Evolutionary conservation across 1,140 invertebrate genomes (phyloP), one percentile per base, ranked within the genome.

Genomic region (Leptopilina clavipes): DNA sequence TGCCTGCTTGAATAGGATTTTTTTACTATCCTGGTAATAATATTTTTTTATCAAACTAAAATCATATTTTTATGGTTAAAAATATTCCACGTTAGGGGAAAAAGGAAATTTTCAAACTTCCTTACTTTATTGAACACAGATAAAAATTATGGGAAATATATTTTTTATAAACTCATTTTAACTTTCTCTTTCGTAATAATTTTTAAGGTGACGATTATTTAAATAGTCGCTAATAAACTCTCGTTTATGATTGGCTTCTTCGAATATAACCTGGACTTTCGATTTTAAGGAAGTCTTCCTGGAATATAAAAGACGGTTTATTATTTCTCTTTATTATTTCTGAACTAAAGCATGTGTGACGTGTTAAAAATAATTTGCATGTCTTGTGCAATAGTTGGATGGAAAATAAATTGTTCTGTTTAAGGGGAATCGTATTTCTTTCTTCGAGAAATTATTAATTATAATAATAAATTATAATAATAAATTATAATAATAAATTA

Each of bases 161-260:
- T 40, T 40, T 31, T 65, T 65, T 65, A 65, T 65, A 25, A 14
- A 65, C 59, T 22, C 19, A 19, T 31, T 31, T 37, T 14, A 25
- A 65, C 59, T 65, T 65, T 65, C 59, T 65, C 59, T 31, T 65
- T n/a, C 14, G 59, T 65, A 65, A 65, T 31, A 31, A 31, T 31
- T 65, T 65, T 65, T 31, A 11, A n/a, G 22, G 59, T n/a, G 59
- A 65, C 59, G 25, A 65, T 65, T 31, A 65, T 25, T 65, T n/a
- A 65, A 65, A n/a, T 65, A 14, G 59, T 65, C 59, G 59, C 25
- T 7, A 65, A 65, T 65, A 65, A 65, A 65, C 25, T 65, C 22
- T 65, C 59, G 12, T 37, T 65, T 65, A 65, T 65, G 59, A n/a
- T 31, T n/a, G 59, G 59, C 25, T 31, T 65, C 25, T 65, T 65